Base-by-base conservation (phyloP, 1,140 invertebrate genomes). In the Sesamia nonagrioides region DNA sequence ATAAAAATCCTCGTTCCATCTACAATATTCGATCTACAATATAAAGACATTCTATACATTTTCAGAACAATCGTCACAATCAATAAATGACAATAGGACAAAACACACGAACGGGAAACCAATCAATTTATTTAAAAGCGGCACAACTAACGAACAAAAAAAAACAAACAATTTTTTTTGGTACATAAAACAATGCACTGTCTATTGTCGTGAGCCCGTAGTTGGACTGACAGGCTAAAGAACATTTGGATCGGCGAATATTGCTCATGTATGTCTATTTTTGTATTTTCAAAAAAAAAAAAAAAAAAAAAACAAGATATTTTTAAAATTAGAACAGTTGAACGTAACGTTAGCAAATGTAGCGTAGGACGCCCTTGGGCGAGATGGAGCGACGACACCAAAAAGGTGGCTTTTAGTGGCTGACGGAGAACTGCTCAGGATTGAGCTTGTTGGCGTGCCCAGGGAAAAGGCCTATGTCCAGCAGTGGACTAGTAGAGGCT, bases 111-210 rank as follows among this genome's bases (percentile, higher is more conserved):
- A 27, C 11, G 17, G 0, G 27, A 40, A 63, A 40, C 15, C 3
- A 37, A 63, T 63, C 40, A 63, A 63, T 63, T 63, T 35, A 63
- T 40, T 63, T 35, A 40, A 63, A 63, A 63, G 40, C 15, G 35
- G 35, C 60, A 40, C 35, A 63, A 63, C 63, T 68, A 68, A 68
- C 63, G 63, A 48, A 48, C 11, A 40, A 6, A n/a, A n/a, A n/a
- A n/a, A n/a, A 7, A 37, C 37, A 13, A 45, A 13, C 15, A 1
- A 27, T 3, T 27, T 27, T 40, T 54, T 71, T 18, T 37, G n/a
- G 40, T 37, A 7, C 35, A 8, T n/a, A 37, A 72, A 72, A 54
- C 13, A 54, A 15, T 27, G 7, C 9, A 13, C 17, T 9, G 37
- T 37, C n/a, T 72, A 15, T 37, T 33, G 68, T 37, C n/a, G 8